Base-by-base conservation (phyloP, 2,113 vertebrate genomes). In the Trematocara variabile region DNA sequence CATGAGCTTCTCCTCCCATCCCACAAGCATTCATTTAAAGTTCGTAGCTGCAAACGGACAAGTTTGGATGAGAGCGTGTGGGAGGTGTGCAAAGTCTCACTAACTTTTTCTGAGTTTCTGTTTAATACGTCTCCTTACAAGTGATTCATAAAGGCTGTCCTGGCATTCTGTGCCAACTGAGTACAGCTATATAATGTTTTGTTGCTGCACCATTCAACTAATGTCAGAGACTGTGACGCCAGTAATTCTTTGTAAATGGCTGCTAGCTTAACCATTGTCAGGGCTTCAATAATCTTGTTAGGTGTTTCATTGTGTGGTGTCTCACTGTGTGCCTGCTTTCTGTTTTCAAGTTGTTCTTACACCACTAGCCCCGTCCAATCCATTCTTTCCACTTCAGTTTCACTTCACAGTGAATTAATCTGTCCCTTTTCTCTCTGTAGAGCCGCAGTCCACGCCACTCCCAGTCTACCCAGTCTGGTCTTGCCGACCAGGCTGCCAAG, bases 401-500 rank as follows among this genome's bases (percentile, higher is more conserved):
- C 54, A 54, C 91, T 60, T 88, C 81, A 80, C 60, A 84, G 6
- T 90, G 11, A 83, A 86, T 75, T 22, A 70, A 37, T 7, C 4
- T 82, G 65, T 89, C 60, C 91, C 16, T 39, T 87, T 58, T 79
- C 86, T 39, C 87, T 28, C 56, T 5, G 16, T 94, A 99, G 98
- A 98, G 98, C 30, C 97, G 98, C 87, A 99, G 98, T 91, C 98
- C 98, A 5, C 95, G 98, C 44, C 98, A 99, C 86, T 97, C 98
- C 83, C 98, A 99, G 96, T 97, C 97, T 87, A 97, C 98, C 83
- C 99, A 99, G 96, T 98, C 99, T 0, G 99, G 98, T 92, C 96
- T 99, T 87, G 98, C 99, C 1, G 98, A 99, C 89, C 99, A 99
- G 96, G 97, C 97, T 4, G 97, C 97, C 94, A 99, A 99, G 92